phyloP scores from a whole-genome alignment of 2,797 vertebrate genomes.

The Nyctibius grandis region DNA sequence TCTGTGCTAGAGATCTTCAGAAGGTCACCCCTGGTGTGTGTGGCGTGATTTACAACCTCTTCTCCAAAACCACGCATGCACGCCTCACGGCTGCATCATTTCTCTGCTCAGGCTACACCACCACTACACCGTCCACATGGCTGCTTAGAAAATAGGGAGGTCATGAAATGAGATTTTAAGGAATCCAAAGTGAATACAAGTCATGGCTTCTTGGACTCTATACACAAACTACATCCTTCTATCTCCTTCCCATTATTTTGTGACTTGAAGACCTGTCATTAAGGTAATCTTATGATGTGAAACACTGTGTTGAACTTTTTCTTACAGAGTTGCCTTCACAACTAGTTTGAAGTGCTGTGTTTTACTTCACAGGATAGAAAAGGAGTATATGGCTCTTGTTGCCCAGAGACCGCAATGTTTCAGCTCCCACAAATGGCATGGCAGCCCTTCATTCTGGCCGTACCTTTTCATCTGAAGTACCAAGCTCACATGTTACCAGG shows the following conservation, averaged over 20 bases:
- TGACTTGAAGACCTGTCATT: not conserved
- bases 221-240: not conserved
- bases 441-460: not conserved
- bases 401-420: not conserved
- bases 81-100: not conserved
- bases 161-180: not conserved
- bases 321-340: not conserved
- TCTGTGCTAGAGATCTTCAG: not conserved
- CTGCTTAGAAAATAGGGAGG: not conserved
- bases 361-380: not conserved
- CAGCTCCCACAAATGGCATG: not conserved
- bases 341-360: not conserved
- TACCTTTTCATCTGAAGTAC: not conserved
- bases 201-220: not conserved
- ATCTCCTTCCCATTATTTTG: not conserved
- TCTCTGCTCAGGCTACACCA: not conserved
- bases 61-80: not conserved
- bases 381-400: not conserved
- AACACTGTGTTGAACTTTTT: not conserved
- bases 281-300: not conserved
- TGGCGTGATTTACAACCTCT: not conserved
- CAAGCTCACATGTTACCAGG: fast-evolving
- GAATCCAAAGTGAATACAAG: not conserved
- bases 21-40: not conserved
- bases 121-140: not conserved